Conservation (phyloP, 2,113 vertebrate species). For the Pachyramphus minor region DNA sequence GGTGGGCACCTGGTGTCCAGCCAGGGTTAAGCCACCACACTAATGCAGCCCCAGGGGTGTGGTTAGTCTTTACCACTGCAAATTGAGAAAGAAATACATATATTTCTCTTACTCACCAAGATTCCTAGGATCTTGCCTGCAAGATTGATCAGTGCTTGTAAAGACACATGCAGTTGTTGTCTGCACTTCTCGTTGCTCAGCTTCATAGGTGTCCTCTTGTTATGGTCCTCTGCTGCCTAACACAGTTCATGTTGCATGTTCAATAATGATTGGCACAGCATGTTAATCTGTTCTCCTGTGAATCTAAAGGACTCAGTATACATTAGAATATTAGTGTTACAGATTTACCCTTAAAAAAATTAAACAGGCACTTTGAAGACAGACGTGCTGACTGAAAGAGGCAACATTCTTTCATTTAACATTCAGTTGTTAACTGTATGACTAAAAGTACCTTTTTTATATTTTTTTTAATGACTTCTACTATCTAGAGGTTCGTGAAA, state of each 20-base stretch:
- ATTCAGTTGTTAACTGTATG: slow-evolving; percentile 11
- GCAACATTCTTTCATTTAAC: not conserved
- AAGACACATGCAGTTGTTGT: accelerated
- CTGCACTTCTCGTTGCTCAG: not conserved
- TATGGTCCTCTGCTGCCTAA: not conserved
- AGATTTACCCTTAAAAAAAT: not conserved
- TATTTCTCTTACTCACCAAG: not conserved
- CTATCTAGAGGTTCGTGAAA: slow-evolving; percentile 13
- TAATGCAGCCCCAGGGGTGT: not conserved
- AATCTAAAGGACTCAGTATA: not conserved
- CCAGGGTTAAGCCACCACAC: not conserved
- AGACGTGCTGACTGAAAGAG: not conserved
- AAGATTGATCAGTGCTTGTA: not conserved
- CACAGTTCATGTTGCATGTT: not conserved
- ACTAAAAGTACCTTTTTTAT: not conserved
- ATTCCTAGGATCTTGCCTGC: not conserved
- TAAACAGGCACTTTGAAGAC: not conserved
- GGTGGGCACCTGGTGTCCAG: not conserved
- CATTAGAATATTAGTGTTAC: not conserved
- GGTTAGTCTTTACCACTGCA: not conserved
- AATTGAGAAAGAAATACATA: too few species aligned
- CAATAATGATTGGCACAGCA: not conserved
- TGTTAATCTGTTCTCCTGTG: not conserved
- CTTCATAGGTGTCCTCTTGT: not conserved
- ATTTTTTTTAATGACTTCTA: not conserved